Evolutionary conservation across 1,140 invertebrate species (phyloP).

Genomic region (Drosophila pandora): DNA sequence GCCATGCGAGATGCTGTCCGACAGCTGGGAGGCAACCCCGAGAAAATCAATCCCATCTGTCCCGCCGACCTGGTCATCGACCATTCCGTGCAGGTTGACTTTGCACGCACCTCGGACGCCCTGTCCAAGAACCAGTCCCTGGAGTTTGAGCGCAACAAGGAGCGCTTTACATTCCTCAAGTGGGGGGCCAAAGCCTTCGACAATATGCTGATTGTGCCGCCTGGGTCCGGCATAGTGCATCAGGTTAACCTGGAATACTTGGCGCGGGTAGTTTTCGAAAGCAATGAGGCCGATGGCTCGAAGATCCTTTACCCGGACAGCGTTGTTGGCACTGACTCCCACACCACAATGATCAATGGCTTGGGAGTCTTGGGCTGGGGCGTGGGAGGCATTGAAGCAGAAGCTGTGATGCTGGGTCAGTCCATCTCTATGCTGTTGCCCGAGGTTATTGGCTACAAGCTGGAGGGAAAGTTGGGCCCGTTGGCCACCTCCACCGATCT

Average conservation of each 20-base stretch:
- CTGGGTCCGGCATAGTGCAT: conserved; percentile 99
- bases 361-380: conserved; percentile 92
- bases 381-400: conserved; percentile 90
- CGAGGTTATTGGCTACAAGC: conserved; percentile 97
- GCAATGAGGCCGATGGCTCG: conserved; percentile 80
- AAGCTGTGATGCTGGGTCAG: conserved; percentile 97
- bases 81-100: conserved; percentile 99
- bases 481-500: conserved; percentile 98
- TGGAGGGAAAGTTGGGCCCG: conserved; percentile 91
- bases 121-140: conserved; percentile 96
- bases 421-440: conserved; percentile 98
- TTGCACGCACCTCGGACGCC: conserved; percentile 93
- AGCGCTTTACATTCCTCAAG: conserved; percentile 98
- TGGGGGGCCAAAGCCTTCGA: conserved; percentile 98
- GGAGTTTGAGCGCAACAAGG: conserved; percentile 98
- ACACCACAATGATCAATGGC: conserved; percentile 99
- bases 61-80: conserved; percentile 99
- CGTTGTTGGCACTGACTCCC: conserved; percentile 98
- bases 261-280: conserved; percentile 95
- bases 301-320: conserved; percentile 94
- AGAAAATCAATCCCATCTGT: conserved; percentile 98
- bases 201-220: conserved; percentile 99
- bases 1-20: conserved; percentile 98
- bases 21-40: conserved; percentile 92
- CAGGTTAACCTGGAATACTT: conserved; percentile 99